Percentiles rank a stretch among this genome's conserved stretches.
These are phyloP conservation scores for Erpetoichthys calabaricus DNA, from an alignment of 2,797 vertebrate species.

Conservation along the genomic window DNA sequence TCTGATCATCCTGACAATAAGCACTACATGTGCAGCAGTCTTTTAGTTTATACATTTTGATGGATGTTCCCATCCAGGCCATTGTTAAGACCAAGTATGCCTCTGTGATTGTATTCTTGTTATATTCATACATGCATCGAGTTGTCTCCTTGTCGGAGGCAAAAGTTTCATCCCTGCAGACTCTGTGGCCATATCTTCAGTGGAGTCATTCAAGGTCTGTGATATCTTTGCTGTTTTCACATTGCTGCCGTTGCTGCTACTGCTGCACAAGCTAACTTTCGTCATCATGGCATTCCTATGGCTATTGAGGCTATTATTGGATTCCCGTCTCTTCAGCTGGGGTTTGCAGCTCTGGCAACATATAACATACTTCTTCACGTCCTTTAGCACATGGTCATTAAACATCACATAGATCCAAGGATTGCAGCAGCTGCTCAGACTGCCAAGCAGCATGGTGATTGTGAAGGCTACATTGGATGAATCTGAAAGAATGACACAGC, in stretches of 20 bases:
- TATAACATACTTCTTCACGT: slow-evolving; percentile 10
- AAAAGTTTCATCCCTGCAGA: slow-evolving; percentile 14
- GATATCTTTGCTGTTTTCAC: slow-evolving; percentile 4
- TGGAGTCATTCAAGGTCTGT: slow-evolving; percentile 13
- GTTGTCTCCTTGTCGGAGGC: too few relatives aligned
- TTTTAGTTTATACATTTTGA: too few relatives aligned
- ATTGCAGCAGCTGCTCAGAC: slow-evolving; percentile 62
- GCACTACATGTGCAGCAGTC: too few relatives aligned
- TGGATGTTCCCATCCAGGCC: too few relatives aligned
- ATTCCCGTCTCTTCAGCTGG: slow-evolving; percentile 22
- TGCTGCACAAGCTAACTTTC: slow-evolving; percentile 18
- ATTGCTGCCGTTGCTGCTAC: slow-evolving; percentile 8
- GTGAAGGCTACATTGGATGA: slow-evolving; percentile 47
- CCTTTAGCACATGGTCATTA: slow-evolving; percentile 40
- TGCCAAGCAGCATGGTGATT: slow-evolving; percentile 56
- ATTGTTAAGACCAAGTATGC: too few relatives aligned
- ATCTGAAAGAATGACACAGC: slow-evolving; percentile 25
- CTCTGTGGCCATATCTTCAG: slow-evolving; percentile 23
- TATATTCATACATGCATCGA: too few relatives aligned
- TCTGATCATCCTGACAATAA: too few relatives aligned
- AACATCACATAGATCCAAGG: slow-evolving; percentile 64
- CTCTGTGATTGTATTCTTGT: too few relatives aligned
- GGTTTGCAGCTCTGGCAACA: slow-evolving; percentile 17
- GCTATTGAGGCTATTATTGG: slow-evolving; percentile 40
- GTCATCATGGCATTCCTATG: slow-evolving; percentile 36